Conservation (phyloP, 2,888 invertebrate species). For the Tiliacea aurago region DNA sequence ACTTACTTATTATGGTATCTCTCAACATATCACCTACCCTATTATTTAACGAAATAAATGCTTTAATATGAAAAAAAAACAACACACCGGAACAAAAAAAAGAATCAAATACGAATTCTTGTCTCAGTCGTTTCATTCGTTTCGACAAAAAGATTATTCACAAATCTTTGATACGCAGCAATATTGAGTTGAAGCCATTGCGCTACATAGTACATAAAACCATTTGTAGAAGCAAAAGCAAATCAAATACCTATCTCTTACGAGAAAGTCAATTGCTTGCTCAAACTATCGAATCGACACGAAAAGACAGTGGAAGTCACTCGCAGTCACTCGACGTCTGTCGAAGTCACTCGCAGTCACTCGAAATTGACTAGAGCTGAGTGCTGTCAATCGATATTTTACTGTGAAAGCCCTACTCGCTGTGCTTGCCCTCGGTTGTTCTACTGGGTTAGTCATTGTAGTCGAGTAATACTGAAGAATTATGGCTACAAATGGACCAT, state of each 20-base stretch:
- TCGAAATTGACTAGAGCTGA: constrained; percentile 42
- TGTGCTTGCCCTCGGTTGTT: constrained; percentile 11
- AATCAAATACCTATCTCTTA: constrained; percentile 19
- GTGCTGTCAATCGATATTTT: constrained; percentile 45
- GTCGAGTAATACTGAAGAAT: constrained; percentile 18
- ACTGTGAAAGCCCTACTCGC: constrained; percentile 16
- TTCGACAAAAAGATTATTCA: constrained; percentile 28
- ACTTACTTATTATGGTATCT: too few species aligned
- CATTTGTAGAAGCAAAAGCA: constrained; percentile 1
- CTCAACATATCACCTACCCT: too few species aligned
- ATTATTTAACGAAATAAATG: too few species aligned
- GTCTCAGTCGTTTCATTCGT: constrained; percentile 14
- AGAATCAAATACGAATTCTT: constrained; percentile 8
- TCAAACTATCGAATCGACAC: constrained; percentile 18
- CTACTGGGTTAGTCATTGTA: constrained; percentile 37
- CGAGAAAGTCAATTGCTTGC: constrained; percentile 15
- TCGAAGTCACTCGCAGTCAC: background rate
- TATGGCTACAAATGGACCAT: background rate
- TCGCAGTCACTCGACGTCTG: too few species aligned
- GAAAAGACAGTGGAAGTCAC: background rate
- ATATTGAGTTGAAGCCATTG: constrained; percentile 8
- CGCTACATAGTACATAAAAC: background rate
- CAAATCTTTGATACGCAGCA: constrained; percentile 1
- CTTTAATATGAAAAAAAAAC: background rate
- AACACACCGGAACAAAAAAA: background rate